Evolutionary conservation across 2,797 vertebrate species (phyloP).

Genomic region (Buphagus erythrorhynchus): DNA sequence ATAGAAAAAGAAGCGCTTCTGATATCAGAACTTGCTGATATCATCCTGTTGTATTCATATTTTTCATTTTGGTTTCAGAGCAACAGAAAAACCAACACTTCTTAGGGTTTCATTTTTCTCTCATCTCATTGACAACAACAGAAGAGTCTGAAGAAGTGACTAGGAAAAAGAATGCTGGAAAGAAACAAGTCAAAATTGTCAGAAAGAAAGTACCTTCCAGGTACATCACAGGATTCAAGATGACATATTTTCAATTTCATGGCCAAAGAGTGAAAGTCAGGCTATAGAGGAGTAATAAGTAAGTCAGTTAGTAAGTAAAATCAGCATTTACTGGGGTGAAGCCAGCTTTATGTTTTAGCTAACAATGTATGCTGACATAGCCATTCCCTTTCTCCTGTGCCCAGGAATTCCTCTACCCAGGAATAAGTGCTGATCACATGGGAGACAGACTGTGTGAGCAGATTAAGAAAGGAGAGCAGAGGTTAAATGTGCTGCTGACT

Average conservation of each 20-base stretch:
- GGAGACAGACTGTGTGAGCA: not conserved
- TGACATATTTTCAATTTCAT: not conserved
- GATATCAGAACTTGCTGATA: not conserved
- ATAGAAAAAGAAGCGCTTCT: not conserved
- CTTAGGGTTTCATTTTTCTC: not conserved
- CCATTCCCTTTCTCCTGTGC: not conserved
- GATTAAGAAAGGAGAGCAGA: not conserved
- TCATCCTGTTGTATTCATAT: not conserved
- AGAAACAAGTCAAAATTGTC: not conserved
- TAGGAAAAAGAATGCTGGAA: not conserved
- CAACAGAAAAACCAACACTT: not conserved
- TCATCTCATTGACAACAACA: not conserved
- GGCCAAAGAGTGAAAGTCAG: not conserved
- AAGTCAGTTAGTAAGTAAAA: not conserved
- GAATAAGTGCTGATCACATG: not conserved
- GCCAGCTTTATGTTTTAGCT: not conserved
- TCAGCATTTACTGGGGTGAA: not conserved
- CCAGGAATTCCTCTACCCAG: not conserved
- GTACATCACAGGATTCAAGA: not conserved
- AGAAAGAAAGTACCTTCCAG: not conserved
- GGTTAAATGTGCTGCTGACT: not conserved
- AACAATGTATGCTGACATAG: not conserved
- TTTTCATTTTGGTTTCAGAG: not conserved
- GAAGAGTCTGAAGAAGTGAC: not conserved
- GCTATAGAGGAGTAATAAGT: not conserved